These are phyloP conservation scores for Cisticola juncidis DNA, from an alignment of 2,113 vertebrate species.

Conservation along the genomic window DNA sequence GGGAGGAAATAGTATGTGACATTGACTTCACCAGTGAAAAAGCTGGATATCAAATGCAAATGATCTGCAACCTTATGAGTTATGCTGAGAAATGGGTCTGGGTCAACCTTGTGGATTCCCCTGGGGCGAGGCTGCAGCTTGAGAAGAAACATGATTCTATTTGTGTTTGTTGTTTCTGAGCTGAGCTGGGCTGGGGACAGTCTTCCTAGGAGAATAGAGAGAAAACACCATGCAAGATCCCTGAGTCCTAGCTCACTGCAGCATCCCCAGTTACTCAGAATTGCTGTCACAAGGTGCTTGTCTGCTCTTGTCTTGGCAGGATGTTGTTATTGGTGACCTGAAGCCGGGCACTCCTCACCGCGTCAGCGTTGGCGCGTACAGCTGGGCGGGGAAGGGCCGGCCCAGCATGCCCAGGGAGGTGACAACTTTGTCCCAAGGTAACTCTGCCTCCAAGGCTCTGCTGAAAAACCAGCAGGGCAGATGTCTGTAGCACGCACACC, in stretches of 20 bases:
- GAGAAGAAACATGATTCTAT: not conserved
- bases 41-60: not conserved
- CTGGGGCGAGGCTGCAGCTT: not conserved
- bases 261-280: not conserved
- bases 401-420: slow-evolving; percentile 86
- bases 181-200: not conserved
- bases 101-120: not conserved
- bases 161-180: slow-evolving; percentile 11
- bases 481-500: not conserved
- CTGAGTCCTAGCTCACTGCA: not conserved
- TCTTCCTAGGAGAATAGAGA: not conserved
- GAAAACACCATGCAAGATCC: not conserved
- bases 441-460: not conserved
- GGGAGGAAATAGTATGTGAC: not conserved
- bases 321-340: slow-evolving; percentile 82
- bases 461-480: not conserved
- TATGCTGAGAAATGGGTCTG: not conserved
- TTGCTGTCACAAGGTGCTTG: not conserved
- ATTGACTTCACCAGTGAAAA: not conserved
- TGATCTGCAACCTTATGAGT: not conserved
- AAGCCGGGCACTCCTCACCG: slow-evolving; percentile 84
- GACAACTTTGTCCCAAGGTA: slow-evolving; percentile 87
- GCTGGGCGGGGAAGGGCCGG: slow-evolving; percentile 84
- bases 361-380: slow-evolving; percentile 85
- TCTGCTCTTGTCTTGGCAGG: slow-evolving; percentile 72